A percentile compares a stretch with the other conserved stretches of the same genome.
Conservation (phyloP, 2,888 invertebrate genomes). For the Lithosia quadra region DNA sequence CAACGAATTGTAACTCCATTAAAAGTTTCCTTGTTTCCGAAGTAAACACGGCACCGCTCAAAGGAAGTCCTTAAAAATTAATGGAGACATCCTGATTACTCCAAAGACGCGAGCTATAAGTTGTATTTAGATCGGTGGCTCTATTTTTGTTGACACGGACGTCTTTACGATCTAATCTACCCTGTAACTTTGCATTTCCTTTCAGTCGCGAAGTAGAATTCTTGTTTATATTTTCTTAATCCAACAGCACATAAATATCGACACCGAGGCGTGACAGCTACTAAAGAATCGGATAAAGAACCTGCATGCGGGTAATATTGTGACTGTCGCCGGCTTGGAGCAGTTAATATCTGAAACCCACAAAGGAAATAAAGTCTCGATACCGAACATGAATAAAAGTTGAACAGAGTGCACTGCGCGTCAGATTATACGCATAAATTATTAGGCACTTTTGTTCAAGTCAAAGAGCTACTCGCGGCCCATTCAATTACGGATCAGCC, state of each 20-base stretch:
- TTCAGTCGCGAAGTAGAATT: conserved; percentile 54
- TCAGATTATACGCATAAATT: conserved; percentile 87
- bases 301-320: conserved; percentile 74
- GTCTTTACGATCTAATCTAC: conserved; percentile 66
- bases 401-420: conserved; percentile 69
- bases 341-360: conserved; percentile 79
- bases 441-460: conserved; percentile 85
- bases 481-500: conserved; percentile 83
- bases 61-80: conserved; percentile 86
- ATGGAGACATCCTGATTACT: conserved; percentile 83
- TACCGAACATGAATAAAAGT: conserved; percentile 78
- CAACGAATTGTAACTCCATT: conserved; percentile 83
- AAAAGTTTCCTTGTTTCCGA: conserved; percentile 83
- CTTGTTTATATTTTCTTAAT: conserved; percentile 66
- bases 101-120: conserved; percentile 65
- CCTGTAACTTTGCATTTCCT: conserved; percentile 60
- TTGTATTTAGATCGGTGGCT: conserved; percentile 66
- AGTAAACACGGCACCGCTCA: conserved; percentile 78
- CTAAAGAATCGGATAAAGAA: conserved; percentile 73
- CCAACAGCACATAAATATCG: conserved; percentile 64
- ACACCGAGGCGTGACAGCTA: conserved; percentile 63
- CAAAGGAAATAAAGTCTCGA: conserved; percentile 74
- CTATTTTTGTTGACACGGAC: conserved; percentile 68
- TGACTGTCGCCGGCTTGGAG: conserved; percentile 77
- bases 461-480: conserved; percentile 76